Percentiles rank a stretch among this genome's conserved stretches.
Conservation (phyloP, 92 coral and sea anemone genomes). For the Epizoanthus stellaris region DNA sequence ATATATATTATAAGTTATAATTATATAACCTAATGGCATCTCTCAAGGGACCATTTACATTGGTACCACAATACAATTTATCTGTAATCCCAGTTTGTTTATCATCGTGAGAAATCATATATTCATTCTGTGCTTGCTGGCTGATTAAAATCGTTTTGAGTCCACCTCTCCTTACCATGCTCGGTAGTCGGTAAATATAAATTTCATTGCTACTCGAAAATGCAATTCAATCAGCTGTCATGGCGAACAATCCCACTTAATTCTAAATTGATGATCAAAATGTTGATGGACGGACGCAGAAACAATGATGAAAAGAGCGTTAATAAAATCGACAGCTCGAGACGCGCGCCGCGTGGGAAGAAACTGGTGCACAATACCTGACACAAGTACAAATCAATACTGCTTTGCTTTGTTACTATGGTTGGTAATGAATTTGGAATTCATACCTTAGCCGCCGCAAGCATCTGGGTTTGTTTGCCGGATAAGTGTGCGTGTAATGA, state of each 20-base stretch:
- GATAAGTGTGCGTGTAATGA: constrained; percentile 32
- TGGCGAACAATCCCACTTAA: constrained; percentile 24
- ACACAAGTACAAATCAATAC: no score
- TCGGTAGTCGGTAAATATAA: neutral
- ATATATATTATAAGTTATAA: neutral
- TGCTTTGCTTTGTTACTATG: constrained; percentile 18
- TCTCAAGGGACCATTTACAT: constrained; percentile 6
- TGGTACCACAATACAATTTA: neutral
- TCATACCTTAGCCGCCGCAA: constrained; percentile 32
- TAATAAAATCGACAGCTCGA: constrained; percentile 40
- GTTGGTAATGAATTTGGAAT: constrained; percentile 23
- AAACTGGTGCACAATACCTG: neutral
- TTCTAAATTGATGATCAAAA: constrained; percentile 37
- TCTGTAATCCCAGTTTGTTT: no score
- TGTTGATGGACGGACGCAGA: constrained; percentile 29
- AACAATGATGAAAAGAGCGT: constrained; percentile 33
- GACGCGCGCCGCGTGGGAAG: constrained; percentile 19
- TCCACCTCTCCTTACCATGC: neutral
- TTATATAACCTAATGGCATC: neutral
- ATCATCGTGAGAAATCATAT: no score
- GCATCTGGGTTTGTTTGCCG: constrained; percentile 18
- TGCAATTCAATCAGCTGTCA: constrained; percentile 24
- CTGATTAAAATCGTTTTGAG: neutral
- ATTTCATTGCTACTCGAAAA: constrained; percentile 11
- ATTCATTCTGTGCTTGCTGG: no score